Percentiles rank a stretch among this genome's conserved stretches.
Conservation (phyloP, 2,113 vertebrate genomes). For the Procavia capensis region DNA sequence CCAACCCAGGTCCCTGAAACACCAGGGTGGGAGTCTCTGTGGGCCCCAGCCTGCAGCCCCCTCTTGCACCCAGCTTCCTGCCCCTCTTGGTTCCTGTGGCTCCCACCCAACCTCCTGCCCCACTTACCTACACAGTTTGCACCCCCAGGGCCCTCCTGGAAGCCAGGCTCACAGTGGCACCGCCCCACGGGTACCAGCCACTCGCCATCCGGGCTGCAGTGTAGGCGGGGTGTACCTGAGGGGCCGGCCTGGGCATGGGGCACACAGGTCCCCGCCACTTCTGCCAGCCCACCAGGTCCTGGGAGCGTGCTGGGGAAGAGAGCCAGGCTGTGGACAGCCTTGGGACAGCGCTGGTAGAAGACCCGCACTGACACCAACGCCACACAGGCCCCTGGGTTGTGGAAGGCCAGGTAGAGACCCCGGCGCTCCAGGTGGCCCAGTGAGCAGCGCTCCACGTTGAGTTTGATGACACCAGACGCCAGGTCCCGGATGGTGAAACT, state of each 20-base stretch:
- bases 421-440: conserved; percentile 86
- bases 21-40: background rate
- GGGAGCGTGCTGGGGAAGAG: conserved; percentile 85
- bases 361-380: conserved; percentile 88
- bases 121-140: conserved; percentile 71
- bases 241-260: conserved; percentile 78
- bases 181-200: conserved; percentile 88
- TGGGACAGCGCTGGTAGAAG: conserved; percentile 88
- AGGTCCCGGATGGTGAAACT: conserved; percentile 88
- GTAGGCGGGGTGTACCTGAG: conserved; percentile 81
- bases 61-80: background rate
- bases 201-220: conserved; percentile 87
- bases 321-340: conserved; percentile 81
- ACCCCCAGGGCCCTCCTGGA: conserved; percentile 78
- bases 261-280: conserved; percentile 84
- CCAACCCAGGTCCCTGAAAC: background rate
- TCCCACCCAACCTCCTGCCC: background rate
- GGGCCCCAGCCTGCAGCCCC: background rate
- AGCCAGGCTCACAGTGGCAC: conserved; percentile 87
- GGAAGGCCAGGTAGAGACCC: conserved; percentile 90
- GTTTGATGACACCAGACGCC: conserved; percentile 77
- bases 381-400: conserved; percentile 88
- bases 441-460: conserved; percentile 86
- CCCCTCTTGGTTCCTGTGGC: background rate
- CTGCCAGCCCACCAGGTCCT: conserved; percentile 78